Evolutionary conservation across 2,113 vertebrate species (phyloP).

Genomic region (Eurystomus gularis): DNA sequence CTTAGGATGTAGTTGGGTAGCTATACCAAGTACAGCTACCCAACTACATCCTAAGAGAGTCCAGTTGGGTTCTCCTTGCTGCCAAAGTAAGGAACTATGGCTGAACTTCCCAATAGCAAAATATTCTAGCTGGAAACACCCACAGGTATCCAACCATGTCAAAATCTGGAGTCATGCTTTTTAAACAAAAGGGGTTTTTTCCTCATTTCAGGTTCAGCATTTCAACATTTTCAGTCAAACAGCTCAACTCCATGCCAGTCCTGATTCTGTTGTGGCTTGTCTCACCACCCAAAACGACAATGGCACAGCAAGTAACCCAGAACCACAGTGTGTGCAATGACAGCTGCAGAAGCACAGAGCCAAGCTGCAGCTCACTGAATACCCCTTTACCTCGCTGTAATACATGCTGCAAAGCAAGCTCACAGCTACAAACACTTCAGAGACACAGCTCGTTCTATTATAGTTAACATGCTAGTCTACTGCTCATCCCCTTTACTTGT

Average conservation of each 20-base stretch:
- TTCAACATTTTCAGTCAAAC: not conserved
- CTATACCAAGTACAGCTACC: not conserved
- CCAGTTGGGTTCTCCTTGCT: not conserved
- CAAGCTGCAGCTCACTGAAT: not conserved
- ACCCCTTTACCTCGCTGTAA: not conserved
- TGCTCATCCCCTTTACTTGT: not conserved
- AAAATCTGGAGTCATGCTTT: not conserved
- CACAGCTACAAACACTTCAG: not conserved
- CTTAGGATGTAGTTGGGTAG: not conserved
- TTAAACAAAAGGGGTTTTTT: not conserved
- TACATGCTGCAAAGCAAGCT: fast-evolving
- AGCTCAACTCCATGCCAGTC: fast-evolving
- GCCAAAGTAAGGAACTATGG: not conserved
- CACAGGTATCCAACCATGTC: not conserved
- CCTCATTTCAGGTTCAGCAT: not conserved
- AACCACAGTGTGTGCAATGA: fast-evolving
- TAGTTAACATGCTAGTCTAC: not conserved
- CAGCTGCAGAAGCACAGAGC: not conserved
- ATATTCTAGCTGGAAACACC: not conserved
- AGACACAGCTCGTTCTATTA: not conserved
- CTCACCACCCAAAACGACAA: not conserved
- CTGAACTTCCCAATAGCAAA: not conserved
- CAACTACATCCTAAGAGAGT: not conserved
- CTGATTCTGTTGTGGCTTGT: not conserved
- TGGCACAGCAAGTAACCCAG: not conserved